Evolutionary conservation across 2,797 vertebrate genomes (phyloP).

Genomic region (Poecilia gillii): DNA sequence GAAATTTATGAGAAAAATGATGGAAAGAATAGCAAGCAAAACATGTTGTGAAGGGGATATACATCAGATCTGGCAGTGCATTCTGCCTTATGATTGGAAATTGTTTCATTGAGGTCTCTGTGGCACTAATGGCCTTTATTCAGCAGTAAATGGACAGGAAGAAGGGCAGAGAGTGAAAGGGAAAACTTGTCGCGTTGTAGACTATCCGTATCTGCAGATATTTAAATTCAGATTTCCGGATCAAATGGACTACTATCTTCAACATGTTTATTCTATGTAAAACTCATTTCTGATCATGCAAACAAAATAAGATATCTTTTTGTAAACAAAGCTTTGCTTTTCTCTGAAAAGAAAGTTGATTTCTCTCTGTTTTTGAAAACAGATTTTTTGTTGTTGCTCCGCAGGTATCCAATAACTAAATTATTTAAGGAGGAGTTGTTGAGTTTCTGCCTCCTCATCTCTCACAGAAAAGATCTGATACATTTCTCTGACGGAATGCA

Average conservation of each 20-base stretch:
- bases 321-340: not conserved
- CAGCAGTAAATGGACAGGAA: no score
- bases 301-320: not conserved
- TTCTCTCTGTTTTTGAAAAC: not conserved
- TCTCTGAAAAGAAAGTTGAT: not conserved
- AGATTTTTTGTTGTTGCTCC: not conserved
- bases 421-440: not conserved
- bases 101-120: no score
- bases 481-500: not conserved
- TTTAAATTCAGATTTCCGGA: not conserved
- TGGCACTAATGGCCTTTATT: no score
- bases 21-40: not conserved
- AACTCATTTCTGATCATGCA: not conserved
- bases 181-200: no score
- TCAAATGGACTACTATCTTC: not conserved
- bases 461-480: not conserved
- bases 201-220: not conserved
- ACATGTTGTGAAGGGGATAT: not conserved
- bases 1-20: slow-evolving; percentile 7
- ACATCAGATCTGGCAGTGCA: not conserved
- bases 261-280: not conserved
- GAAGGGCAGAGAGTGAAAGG: no score
- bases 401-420: not conserved
- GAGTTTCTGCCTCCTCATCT: not conserved
- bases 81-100: not conserved